A percentile compares a stretch with the other conserved stretches of the same genome.
Evolutionary conservation across 2,888 invertebrate genomes (phyloP).

Genomic region (Apotomis capreana): DNA sequence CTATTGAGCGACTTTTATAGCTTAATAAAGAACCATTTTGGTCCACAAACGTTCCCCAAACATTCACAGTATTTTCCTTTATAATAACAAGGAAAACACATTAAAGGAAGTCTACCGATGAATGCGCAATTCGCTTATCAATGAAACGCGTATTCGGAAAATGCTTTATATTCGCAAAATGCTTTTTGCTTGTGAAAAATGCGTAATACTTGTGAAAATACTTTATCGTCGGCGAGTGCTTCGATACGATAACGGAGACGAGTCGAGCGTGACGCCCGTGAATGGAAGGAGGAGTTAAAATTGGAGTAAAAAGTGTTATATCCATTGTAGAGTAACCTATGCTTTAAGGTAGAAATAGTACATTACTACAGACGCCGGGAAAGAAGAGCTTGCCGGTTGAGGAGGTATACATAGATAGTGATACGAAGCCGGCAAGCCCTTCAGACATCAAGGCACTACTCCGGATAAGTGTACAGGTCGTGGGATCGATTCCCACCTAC

Average conservation of each 20-base stretch:
- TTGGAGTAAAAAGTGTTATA: too few relatives aligned
- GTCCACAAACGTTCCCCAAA: not conserved
- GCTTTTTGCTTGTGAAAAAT: not conserved
- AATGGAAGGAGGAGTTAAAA: not conserved
- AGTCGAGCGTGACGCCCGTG: not conserved
- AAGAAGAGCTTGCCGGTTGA: too few relatives aligned
- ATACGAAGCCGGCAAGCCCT: too few relatives aligned
- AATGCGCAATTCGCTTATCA: slow-evolving; percentile 15
- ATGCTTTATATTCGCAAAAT: not conserved
- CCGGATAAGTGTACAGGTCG: too few relatives aligned
- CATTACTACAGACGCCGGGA: too few relatives aligned
- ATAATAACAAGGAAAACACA: slow-evolving; percentile 11
- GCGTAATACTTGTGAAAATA: slow-evolving; percentile 4
- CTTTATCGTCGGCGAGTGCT: slow-evolving; percentile 12
- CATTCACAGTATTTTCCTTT: not conserved
- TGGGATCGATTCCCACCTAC: too few relatives aligned
- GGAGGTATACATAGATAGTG: too few relatives aligned
- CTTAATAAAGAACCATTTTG: slow-evolving; percentile 10
- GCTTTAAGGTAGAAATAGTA: too few relatives aligned
- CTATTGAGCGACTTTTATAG: slow-evolving; percentile 4
- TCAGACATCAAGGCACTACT: too few relatives aligned
- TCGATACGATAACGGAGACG: slow-evolving; percentile 5
- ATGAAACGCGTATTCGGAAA: slow-evolving; percentile 2
- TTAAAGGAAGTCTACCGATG: slow-evolving; percentile 5
- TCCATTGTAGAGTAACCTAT: too few relatives aligned